Conservation (phyloP, 92 coral and sea anemone species). For the Isaurus tuberculatus region DNA sequence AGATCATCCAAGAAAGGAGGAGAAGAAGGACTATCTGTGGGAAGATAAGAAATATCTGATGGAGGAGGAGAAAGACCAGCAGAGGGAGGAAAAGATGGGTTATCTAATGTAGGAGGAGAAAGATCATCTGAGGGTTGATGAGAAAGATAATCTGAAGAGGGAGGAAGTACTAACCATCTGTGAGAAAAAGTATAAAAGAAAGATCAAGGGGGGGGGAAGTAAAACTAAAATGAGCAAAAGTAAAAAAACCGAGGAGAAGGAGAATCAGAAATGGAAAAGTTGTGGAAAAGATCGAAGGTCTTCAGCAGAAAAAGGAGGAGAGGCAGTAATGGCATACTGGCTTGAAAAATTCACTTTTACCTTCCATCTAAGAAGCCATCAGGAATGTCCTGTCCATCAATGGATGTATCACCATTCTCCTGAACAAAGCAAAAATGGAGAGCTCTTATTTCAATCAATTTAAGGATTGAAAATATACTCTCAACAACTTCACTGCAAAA, state of each 20-base stretch:
- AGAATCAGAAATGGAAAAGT: too few relatives aligned
- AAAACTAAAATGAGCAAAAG: not conserved
- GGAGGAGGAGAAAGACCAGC: not conserved
- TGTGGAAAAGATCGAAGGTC: too few relatives aligned
- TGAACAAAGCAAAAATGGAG: not conserved
- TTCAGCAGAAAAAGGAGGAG: not conserved
- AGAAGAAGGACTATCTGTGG: not conserved
- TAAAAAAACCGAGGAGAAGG: not conserved
- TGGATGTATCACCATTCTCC: slow-evolving; percentile 27
- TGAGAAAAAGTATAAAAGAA: not conserved
- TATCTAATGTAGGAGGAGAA: not conserved
- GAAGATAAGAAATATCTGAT: not conserved
- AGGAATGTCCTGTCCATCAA: slow-evolving; percentile 14
- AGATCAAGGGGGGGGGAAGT: not conserved
- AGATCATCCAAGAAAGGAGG: not conserved
- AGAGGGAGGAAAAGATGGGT: not conserved
- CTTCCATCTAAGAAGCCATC: slow-evolving; percentile 36
- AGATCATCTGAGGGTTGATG: not conserved
- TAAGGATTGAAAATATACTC: not conserved
- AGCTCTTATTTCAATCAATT: not conserved
- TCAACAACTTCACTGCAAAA: not conserved
- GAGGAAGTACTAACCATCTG: not conserved
- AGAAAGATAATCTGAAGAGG: not conserved
- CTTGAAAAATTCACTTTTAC: not conserved
- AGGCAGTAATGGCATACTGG: not conserved